These are phyloP conservation scores for Dioctria linearis DNA, from an alignment of 2,888 invertebrate species.

Conservation along the genomic window DNA sequence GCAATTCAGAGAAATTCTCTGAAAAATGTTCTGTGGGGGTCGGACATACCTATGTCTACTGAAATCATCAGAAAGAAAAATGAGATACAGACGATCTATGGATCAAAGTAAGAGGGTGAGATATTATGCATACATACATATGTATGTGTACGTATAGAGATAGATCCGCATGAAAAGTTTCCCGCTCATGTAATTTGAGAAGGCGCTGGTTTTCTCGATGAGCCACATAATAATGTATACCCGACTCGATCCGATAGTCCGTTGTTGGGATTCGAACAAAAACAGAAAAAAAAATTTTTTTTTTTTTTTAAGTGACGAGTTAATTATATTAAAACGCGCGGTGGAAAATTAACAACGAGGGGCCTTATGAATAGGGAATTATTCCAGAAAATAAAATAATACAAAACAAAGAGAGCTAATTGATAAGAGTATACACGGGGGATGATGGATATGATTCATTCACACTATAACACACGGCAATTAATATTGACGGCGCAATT, in stretches of 20 bases:
- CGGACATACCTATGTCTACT: not conserved
- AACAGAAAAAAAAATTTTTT: constrained; percentile 12
- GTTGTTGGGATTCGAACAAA: not conserved
- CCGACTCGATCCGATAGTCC: not conserved
- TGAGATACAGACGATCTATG: not conserved
- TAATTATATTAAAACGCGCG: constrained; percentile 53
- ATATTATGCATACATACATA: not conserved
- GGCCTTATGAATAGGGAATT: not conserved
- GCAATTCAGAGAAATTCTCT: constrained; percentile 60
- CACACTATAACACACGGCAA: too few species aligned
- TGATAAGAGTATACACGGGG: constrained; percentile 8
- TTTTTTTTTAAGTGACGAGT: constrained; percentile 53
- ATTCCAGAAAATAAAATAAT: not conserved
- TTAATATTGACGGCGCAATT: too few species aligned
- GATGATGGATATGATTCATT: too few species aligned
- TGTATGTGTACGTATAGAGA: not conserved
- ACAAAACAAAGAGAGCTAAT: constrained; percentile 34
- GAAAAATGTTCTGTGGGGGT: constrained; percentile 47
- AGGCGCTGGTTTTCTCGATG: constrained; percentile 52
- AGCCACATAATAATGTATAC: constrained; percentile 2
- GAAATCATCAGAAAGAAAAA: not conserved
- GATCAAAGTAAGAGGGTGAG: constrained; percentile 22
- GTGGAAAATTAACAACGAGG: constrained; percentile 4
- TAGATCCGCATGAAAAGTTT: not conserved
- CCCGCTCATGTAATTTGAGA: constrained; percentile 50